Percentiles rank a stretch among this genome's conserved stretches.
Conservation (phyloP, 2,888 invertebrate species). For the Melipona beecheii region DNA sequence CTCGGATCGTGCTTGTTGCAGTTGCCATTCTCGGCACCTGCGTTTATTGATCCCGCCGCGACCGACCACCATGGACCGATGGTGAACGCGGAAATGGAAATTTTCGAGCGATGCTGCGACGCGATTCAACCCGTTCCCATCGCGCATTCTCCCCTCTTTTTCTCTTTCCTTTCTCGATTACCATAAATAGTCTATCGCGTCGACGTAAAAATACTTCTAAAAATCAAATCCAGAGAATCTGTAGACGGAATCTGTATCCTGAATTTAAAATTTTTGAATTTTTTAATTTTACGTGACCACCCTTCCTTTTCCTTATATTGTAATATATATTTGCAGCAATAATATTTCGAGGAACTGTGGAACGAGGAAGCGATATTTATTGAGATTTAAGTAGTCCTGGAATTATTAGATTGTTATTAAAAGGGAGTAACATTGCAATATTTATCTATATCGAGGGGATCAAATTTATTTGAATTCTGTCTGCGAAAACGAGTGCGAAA, state of each 20-base stretch:
- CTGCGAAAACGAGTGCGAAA: too few relatives aligned
- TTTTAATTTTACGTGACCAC: neutral
- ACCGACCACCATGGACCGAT: slow-evolving; percentile 36
- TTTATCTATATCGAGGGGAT: too few relatives aligned
- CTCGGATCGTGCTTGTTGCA: slow-evolving; percentile 52
- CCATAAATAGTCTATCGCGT: neutral
- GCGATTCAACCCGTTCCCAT: neutral
- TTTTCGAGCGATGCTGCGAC: slow-evolving; percentile 30
- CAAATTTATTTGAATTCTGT: too few relatives aligned
- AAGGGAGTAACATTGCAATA: too few relatives aligned
- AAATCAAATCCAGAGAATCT: neutral
- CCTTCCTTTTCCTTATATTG: too few relatives aligned
- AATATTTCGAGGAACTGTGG: too few relatives aligned
- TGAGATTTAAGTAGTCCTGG: too few relatives aligned
- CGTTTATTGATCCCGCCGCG: slow-evolving; percentile 62
- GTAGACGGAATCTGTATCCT: neutral
- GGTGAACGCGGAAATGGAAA: slow-evolving; percentile 48
- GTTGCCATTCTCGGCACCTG: slow-evolving; percentile 54
- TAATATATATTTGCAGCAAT: neutral
- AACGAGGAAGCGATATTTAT: too few relatives aligned
- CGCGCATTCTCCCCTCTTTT: neutral
- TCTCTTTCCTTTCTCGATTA: neutral
- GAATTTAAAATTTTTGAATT: neutral
- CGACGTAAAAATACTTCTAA: neutral
- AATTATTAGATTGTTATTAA: too few relatives aligned